phyloP scores from a whole-genome alignment of 2,113 vertebrate genomes.

The Galeopterus variegatus region DNA sequence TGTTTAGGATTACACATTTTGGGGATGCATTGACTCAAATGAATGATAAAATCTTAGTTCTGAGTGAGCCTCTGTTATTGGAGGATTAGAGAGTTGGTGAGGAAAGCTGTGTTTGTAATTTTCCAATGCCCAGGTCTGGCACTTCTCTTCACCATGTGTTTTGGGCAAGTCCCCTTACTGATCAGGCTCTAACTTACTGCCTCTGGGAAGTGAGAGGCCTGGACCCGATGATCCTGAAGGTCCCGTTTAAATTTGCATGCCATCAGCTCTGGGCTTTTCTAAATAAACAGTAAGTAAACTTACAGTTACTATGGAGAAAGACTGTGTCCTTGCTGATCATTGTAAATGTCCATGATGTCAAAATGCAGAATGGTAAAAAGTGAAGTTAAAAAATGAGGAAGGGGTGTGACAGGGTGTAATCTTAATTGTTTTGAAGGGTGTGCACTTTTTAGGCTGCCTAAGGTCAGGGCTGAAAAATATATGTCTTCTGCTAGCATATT shows the following conservation, averaged over 20 bases:
- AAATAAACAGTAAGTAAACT: conserved; percentile 75
- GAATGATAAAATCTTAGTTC: neutral
- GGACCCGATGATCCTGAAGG: neutral
- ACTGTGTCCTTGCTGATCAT: conserved; percentile 64
- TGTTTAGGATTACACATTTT: neutral
- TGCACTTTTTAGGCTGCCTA: conserved; percentile 83
- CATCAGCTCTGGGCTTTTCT: conserved; percentile 6
- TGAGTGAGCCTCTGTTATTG: neutral
- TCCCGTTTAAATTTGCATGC: neutral
- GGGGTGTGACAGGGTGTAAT: conserved; percentile 83
- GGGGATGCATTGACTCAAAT: neutral
- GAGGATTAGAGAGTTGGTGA: neutral
- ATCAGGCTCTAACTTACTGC: neutral
- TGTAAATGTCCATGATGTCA: conserved; percentile 77
- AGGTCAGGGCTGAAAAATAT: conserved; percentile 75
- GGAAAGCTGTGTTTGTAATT: neutral
- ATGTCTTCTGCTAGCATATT: conserved; percentile 77
- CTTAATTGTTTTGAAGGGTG: conserved; percentile 85
- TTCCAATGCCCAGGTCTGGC: neutral
- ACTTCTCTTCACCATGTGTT: neutral
- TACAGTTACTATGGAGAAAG: conserved; percentile 75
- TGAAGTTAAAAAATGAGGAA: conserved; percentile 91
- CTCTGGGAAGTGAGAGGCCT: neutral
- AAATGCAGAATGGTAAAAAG: conserved; percentile 80
- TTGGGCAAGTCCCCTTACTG: neutral